Conservation (phyloP, 2,797 vertebrate genomes). For the Cryptoblepharus egeriae region DNA sequence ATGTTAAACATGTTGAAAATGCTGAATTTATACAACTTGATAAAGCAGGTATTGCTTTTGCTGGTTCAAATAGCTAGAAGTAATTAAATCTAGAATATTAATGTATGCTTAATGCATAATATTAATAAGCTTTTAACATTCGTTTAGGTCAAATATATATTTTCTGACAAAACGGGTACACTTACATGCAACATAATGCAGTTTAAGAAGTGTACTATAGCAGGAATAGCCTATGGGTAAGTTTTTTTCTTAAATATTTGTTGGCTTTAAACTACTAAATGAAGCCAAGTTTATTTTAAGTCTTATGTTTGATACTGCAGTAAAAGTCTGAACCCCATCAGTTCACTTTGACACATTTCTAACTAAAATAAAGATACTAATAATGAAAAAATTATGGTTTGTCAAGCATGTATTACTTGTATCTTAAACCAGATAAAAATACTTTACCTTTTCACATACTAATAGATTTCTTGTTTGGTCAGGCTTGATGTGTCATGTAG, state of each 20-base stretch:
- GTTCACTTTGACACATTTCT: not conserved
- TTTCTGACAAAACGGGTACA: constrained; percentile 98
- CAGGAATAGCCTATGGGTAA: constrained; percentile 95
- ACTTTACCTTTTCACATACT: not conserved
- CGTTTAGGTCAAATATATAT: constrained; percentile 96
- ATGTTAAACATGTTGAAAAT: not conserved
- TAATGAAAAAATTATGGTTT: not conserved
- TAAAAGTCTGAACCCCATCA: not conserved
- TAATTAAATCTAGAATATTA: constrained; percentile 5
- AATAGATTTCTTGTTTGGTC: not conserved
- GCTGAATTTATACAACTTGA: not conserved
- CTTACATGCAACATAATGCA: constrained; percentile 99
- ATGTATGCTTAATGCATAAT: constrained; percentile 13
- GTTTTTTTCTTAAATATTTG: constrained; percentile 48
- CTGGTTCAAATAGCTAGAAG: not conserved
- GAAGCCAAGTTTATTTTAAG: not conserved
- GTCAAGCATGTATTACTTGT: not conserved
- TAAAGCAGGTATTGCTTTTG: not conserved
- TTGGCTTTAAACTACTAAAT: constrained; percentile 8
- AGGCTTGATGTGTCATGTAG: not conserved
- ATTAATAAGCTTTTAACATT: constrained; percentile 48
- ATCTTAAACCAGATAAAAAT: rapidly evolving
- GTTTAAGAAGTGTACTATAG: constrained; percentile 98
- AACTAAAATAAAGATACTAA: not conserved
- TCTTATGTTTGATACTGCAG: not conserved